Evolutionary conservation across 2,888 invertebrate species (phyloP), one percentile per base, ranked within the genome.

Genomic region (Keiferia lycopersicella): DNA sequence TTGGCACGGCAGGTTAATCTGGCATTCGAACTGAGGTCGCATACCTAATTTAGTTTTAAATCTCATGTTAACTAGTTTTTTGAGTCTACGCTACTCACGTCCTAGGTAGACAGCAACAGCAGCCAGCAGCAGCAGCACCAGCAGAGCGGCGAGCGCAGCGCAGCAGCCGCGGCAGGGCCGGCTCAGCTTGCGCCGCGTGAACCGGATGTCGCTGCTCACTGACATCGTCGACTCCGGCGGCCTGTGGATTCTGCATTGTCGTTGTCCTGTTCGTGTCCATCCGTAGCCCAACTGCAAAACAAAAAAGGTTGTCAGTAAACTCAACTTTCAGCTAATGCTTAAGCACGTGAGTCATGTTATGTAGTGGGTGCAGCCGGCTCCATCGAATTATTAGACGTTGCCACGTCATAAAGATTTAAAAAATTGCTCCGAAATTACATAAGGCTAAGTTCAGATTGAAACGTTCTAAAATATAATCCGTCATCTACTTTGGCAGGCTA

Each of bases 101-200:
- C 93, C 94, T 68, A 94, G 85, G 83, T 94, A 94, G 20, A 94
- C 92, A 66, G 93, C 93, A 57, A 93, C 92, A 12, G 91, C 92
- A 0, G 91, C 86, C 0, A 92, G 80, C 53, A 98, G 93, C 38
- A 97, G 93, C 69, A 97, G 94, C 68, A 97, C 93, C 61, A 98
- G 93, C 78, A 97, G 95, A 18, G 96, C 95, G 39, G 97, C 96
- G 66, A 97, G 93, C 65, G 97, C 95, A 75, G 96, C 97, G 86
- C 97, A 97, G 76, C 97, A 97, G 75, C 97, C 96, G 78, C 96
- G 95, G 83, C 96, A 96, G 71, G 96, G 96, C 64, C 96, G 95
- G 70, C 96, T 96, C 72, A 97, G 92, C 87, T 97, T 97, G 76
- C 96, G 94, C 63, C 96, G 93, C 16, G 97, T 97, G 87, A 97